Evolutionary conservation across 2,113 vertebrate species (phyloP), one percentile per base, ranked within the genome.

Genomic region (Anthoscopus minutus): DNA sequence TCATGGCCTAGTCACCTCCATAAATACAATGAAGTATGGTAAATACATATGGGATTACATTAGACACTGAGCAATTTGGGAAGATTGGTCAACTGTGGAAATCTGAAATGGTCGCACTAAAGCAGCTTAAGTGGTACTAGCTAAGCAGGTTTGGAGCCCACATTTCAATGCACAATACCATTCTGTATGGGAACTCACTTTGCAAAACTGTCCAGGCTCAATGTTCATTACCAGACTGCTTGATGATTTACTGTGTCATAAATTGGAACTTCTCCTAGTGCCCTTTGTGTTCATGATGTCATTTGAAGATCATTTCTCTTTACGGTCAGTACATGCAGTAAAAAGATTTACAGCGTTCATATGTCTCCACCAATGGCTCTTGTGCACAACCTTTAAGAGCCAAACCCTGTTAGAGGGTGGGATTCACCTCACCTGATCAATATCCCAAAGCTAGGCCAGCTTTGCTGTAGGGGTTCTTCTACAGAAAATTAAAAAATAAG

Each of bases 221-320:
- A 40, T 83, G 89, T 93, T 92, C 66, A n/a, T 90, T 97, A 80
- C 87, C 58, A 71, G 74, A 79, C 89, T 67, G n/a, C 37, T 57
- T 45, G 64, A 82, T 91, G 89, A 96, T 94, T 96, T 96, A 97
- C 74, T 86, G 61, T 69, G 72, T 80, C 62, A 30, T 93, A 94
- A 92, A 88, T 10, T 86, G 84, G 93, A 95, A 92, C 70, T 93
- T 94, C 93, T 94, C 88, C 90, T 86, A 51, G 76, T 88, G 91
- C 89, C 93, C 94, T 96, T 94, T 94, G 82, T 92, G 86, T 90
- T 96, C 93, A 96, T 94, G 92, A 93, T 89, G 92, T 88, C 92
- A 93, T 93, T 95, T 95, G 96, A 96, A 96, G 89, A 96, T 94
- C 72, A 94, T 44, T 71, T 83, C 64, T 90, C 69, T 84, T 95